Evolutionary conservation across 2,888 invertebrate genomes (phyloP), one percentile per base, ranked within the genome.

Genomic region (Drosophila rellima): DNA sequence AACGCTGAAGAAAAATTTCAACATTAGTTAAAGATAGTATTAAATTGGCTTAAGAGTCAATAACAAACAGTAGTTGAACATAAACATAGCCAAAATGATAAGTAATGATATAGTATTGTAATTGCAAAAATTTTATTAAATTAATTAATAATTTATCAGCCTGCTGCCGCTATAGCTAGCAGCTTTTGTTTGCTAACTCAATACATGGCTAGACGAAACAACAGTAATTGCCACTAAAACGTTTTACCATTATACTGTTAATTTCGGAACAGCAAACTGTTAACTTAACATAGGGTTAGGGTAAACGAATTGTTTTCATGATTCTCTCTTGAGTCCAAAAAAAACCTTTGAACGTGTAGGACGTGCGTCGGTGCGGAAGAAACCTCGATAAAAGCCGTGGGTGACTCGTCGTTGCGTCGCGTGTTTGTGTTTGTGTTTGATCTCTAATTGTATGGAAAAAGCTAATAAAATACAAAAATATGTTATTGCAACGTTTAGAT

Each of bases 331-430:
- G 74, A 75, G 78, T 75, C 68, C 55, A 69, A 74, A 68, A 60
- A 44, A 56, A 44, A 63, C 42, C 55, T 48, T 74, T 60, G 59
- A 40, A 48, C 56, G 74, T 62, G 59, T 60, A 35, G 78, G 74
- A 68, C 52, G 74, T 75, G 48, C 40, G 59, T 74, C 55, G 51
- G 69, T 56, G 20, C 44, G 68, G 59, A 52, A 20, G 7, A 39
- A 60, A 52, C 26, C 13, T 67, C 40, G 54, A 44, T 23, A 60
- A 64, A 74, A 81, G 61, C 75, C 70, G 79, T 81, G 79, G 66
- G 59, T 81, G 62, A 73, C 54, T 81, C 81, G 78, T 76, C 56
- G 83, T 48, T 62, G 74, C 74, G 74, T 61, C 51, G 52, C 55
- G 67, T 82, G 69, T 52, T 68, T 52, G 66, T 78, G 57, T 47